Evolutionary conservation across 2,113 vertebrate species (phyloP), one percentile per base, ranked within the genome.

Genomic region (Cricetomys ansorgei): DNA sequence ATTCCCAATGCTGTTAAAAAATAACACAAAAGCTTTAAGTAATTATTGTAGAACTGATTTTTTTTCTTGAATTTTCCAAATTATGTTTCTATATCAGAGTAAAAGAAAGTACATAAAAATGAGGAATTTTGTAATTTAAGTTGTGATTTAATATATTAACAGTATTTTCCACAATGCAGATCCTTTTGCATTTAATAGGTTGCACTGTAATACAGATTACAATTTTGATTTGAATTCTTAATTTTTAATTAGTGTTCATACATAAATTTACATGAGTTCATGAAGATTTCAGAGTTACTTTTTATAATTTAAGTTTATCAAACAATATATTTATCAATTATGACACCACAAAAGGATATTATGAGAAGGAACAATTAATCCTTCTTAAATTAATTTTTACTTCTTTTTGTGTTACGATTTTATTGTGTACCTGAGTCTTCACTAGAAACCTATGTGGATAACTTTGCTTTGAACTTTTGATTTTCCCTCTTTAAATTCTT

Each of bases 31-130:
- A 95, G 89, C 37, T 95, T 67, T 79, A 87, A 83, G 86, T 64
- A 90, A 69, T 67, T 55, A 23, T 77, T 90, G 27, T 29, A 76
- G 55, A 84, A 13, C 7, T 77, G 17, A 11, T 76, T 92, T 92
- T 15, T 76, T 92, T 92, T 92, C 27, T 55, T 69, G 10, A 90
- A 77, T 62, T 92, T 94, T 97, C 45, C 62, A 94, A 97, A 87
- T 59, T 87, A 53, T 81, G 19, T 93, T 91, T 83, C 37, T 87
- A 17, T 87, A 17, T 62, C 37, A 88, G 69, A 95, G 23, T 67
- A 84, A 94, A 69, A 84, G 80, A 88, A 93, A 87, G 4, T 25
- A 25, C 15, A 79, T 15, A 12, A 8, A 84, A 88, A 69, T 81
- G 34, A 73, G 9, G 11, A 45, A 31, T 89, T 83, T 92, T 57